Base-by-base conservation (phyloP, 2,797 vertebrate species). In the Sylvilagus floridanus region DNA sequence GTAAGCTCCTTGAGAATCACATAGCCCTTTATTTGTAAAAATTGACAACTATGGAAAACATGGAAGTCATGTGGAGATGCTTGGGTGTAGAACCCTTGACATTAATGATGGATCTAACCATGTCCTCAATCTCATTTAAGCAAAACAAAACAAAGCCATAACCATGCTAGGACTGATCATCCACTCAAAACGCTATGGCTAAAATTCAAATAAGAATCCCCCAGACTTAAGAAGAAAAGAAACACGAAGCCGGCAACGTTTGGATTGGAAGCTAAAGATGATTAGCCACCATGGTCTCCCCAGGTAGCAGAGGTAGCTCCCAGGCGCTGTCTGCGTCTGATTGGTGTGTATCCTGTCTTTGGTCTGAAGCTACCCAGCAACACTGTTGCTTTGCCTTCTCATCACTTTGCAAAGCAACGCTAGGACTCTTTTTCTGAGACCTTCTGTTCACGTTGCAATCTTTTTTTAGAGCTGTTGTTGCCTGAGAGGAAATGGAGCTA, bases 401-500 rank as follows among this genome's bases (percentile, higher is more conserved):
- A 5, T 93, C 52, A 63, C n/a, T 95, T 90, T 85, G 96, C 50
- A 96, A 73, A 93, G 66, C 13, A 93, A 66, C 85, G 87, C 93
- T 93, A 5, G 81, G 26, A 4, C 17, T 30, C 28, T 87, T 94
- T 93, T 60, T 76, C 95, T 60, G 83, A 63, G 95, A 96, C 85
- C 2, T 8, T 97, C 95, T 71, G 87, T 37, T 96, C 71, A 76
- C 91, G 57, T 52, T 68, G 96, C 66, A 47, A 90, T 91, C 96
- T 97, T 94, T 98, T 97, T 98, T 98, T 97, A 98, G 97, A 88
- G 22, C n/a, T 85, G 47, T 72, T 78, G 79, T 94, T 96, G 94
- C 97, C 93, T 32, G 91, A 88, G 81, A 98, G 98, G 98, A 98
- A 98, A 92, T 90, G 54, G 84, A 96, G 93, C 95, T 92, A 65